Conservation (phyloP, 2,797 vertebrate genomes). For the Bovichtus diacanthus region DNA sequence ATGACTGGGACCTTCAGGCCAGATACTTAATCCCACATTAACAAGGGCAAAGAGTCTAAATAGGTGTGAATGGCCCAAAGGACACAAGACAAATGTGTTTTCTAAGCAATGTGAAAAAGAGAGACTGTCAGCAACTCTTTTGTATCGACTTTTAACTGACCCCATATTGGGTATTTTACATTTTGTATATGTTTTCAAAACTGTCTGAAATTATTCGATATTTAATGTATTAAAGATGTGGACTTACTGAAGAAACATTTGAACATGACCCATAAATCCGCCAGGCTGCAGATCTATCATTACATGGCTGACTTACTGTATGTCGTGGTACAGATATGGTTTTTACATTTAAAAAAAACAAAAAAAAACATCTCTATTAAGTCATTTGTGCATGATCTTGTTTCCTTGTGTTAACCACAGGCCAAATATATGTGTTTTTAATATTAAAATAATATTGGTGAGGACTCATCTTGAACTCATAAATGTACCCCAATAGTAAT, state of each 20-base stretch:
- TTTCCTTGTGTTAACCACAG: background rate
- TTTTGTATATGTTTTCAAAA: background rate
- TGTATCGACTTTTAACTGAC: background rate
- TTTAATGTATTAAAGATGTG: background rate
- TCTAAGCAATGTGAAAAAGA: constrained; percentile 4
- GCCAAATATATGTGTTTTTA: too few relatives aligned
- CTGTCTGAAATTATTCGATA: background rate
- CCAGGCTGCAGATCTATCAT: background rate
- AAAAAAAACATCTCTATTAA: background rate
- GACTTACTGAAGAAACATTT: background rate
- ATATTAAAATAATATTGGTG: too few relatives aligned
- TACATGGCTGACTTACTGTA: background rate
- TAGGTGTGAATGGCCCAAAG: constrained; percentile 18
- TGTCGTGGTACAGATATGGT: background rate
- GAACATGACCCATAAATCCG: background rate
- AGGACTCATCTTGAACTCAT: too few relatives aligned
- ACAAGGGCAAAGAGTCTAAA: constrained; percentile 28
- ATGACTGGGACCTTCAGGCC: constrained; percentile 31
- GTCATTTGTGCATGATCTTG: background rate
- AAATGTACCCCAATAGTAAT: too few relatives aligned
- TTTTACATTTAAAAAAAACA: too few relatives aligned
- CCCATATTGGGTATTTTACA: background rate
- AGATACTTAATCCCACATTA: constrained; percentile 47
- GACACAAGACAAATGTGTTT: constrained; percentile 25
- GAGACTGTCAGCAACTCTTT: background rate